A percentile compares a stretch with the other conserved stretches of the same genome.
These are phyloP conservation scores for Rhincodon typus DNA, from an alignment of 2,797 vertebrate genomes.

Conservation along the genomic window DNA sequence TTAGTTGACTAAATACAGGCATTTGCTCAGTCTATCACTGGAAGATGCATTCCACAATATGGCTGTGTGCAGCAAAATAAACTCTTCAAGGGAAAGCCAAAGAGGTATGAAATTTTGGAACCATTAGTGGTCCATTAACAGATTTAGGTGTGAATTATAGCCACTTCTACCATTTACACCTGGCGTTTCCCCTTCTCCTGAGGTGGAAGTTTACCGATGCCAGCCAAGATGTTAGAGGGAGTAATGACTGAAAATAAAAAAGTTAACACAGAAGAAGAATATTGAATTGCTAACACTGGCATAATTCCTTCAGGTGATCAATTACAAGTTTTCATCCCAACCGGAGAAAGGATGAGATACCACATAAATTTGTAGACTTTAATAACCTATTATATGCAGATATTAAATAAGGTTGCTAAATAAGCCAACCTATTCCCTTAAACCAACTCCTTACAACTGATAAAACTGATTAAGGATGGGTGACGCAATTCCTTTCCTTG, in stretches of 20 bases:
- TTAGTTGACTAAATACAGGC: constrained; percentile 29
- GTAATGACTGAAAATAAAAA: neutral
- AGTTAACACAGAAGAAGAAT: neutral
- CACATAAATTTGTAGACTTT: neutral
- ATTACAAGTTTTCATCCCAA: neutral
- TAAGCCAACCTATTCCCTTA: neutral
- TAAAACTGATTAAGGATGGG: too few relatives aligned
- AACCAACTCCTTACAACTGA: neutral
- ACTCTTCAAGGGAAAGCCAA: neutral
- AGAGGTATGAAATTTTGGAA: neutral
- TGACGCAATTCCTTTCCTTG: too few relatives aligned
- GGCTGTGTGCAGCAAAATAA: neutral
- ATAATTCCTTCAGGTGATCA: neutral
- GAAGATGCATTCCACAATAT: neutral
- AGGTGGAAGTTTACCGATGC: neutral
- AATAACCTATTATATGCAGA: neutral
- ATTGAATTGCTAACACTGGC: neutral
- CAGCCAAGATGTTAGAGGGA: neutral
- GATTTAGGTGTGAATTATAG: neutral
- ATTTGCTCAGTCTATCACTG: neutral
- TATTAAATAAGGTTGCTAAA: neutral
- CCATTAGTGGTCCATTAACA: neutral
- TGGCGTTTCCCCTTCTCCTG: neutral
- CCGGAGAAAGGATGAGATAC: neutral
- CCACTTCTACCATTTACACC: neutral